phyloP scores from a whole-genome alignment of 2,797 vertebrate genomes.

The Falco berigora region DNA sequence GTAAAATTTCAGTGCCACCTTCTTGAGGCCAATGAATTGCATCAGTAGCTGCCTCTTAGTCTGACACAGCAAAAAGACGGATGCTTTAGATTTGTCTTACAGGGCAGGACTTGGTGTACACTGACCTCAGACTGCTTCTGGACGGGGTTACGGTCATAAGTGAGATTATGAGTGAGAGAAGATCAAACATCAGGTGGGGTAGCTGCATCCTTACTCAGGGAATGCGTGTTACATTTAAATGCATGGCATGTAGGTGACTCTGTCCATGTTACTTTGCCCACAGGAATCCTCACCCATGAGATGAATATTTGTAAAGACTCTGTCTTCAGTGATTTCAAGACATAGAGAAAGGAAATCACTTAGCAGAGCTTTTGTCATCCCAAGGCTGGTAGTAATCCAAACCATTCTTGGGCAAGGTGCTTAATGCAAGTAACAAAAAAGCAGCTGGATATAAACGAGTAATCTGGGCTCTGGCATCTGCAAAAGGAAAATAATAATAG shows the following conservation, averaged over 20 bases:
- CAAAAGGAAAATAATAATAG: neutral
- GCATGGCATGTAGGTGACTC: neutral
- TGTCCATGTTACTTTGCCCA: neutral
- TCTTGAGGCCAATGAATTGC: neutral
- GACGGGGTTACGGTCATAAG: neutral
- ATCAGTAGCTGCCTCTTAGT: neutral
- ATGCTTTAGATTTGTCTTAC: neutral
- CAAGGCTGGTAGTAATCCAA: neutral
- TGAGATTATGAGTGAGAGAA: neutral
- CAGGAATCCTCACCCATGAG: neutral
- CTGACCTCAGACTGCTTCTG: neutral
- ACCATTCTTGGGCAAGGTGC: neutral
- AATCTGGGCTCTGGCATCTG: neutral
- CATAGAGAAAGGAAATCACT: neutral
- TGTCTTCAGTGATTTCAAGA: neutral
- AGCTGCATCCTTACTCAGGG: neutral
- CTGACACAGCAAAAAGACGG: neutral
- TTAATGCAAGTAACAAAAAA: constrained; percentile 10
- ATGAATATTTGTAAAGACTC: neutral
- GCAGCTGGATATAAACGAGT: neutral
- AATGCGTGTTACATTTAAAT: neutral
- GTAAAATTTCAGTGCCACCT: neutral
- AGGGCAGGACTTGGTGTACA: neutral
- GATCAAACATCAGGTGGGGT: neutral
- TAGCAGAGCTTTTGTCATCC: neutral